Conservation (phyloP, 1,140 invertebrate genomes). For the Tigriopus japonicus region DNA sequence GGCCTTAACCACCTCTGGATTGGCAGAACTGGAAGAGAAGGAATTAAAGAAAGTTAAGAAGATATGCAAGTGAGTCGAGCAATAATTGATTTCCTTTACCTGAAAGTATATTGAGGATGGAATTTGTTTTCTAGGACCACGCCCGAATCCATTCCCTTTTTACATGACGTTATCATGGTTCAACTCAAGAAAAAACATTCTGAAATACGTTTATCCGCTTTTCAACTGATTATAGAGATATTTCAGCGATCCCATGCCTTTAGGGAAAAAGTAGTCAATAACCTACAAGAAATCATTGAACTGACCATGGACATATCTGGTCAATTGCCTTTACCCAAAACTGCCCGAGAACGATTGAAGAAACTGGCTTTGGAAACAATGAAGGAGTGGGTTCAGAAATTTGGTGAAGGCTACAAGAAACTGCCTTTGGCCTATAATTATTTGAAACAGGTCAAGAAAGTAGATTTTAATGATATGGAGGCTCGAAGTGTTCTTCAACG, state of each 20-base stretch:
- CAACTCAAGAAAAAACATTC: background rate
- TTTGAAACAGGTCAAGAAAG: constrained; percentile 6
- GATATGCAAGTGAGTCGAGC: too few relatives aligned
- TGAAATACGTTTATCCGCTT: background rate
- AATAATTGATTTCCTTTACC: too few relatives aligned
- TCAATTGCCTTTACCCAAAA: background rate
- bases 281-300: background rate
- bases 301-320: background rate
- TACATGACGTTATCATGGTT: too few relatives aligned
- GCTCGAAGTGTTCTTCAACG: background rate
- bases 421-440: background rate
- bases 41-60: too few relatives aligned
- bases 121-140: too few relatives aligned
- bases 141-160: too few relatives aligned
- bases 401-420: constrained; percentile 1
- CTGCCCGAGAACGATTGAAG: background rate
- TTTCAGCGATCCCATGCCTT: background rate
- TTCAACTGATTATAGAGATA: background rate
- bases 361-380: background rate
- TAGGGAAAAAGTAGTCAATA: background rate
- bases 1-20: too few relatives aligned
- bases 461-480: background rate
- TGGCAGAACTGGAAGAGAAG: too few relatives aligned
- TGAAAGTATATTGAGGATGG: too few relatives aligned
- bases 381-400: constrained; percentile 2